Base-by-base conservation (phyloP, 2,113 vertebrate species). In the Turnix velox region DNA sequence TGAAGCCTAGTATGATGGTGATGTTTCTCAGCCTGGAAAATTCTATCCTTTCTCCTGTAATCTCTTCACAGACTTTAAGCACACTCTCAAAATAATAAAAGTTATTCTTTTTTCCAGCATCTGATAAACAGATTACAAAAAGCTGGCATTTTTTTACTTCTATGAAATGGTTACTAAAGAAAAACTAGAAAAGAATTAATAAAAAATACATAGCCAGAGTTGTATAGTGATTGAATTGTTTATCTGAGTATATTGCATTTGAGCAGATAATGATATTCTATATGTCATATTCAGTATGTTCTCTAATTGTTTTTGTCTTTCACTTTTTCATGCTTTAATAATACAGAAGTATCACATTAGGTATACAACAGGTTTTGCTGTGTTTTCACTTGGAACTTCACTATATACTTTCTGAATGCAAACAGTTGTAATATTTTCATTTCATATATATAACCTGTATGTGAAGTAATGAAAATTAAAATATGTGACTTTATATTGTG, bases 301-400 rank as follows among this genome's bases (percentile, higher is more conserved):
- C 73, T 83, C 79, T 71, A 80, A 16, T 35, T 82, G 24, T 76
- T 91, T 18, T 48, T 17, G 68, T 78, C 33, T 58, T 84, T 89
- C 69, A 22, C 6, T 68, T 76, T 83, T 91, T 79, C 35, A 39
- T 83, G n/a, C 18, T 85, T 83, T 83, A 74, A 39, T 76, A 85
- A 59, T 42, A 67, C 17, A 28, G 18, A 85, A 79, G 54, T 84
- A 78, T 52, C 17, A 94, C 90, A 91, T 88, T 87, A 84, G 28
- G 27, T 58, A 69, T 91, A 92, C 87, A 73, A 1, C 46, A 66
- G 45, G 9, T 49, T 93, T 94, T 27, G 4, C 61, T 91, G 35
- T 86, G 49, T 87, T 85, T 83, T 66, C 65, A 62, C 93, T 78
- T 92, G 45, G 19, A 96, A 15, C 55, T 73, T 93, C 42, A 52